Evolutionary conservation across 2,888 invertebrate genomes (phyloP).

Genomic region (Thera obeliscata): DNA sequence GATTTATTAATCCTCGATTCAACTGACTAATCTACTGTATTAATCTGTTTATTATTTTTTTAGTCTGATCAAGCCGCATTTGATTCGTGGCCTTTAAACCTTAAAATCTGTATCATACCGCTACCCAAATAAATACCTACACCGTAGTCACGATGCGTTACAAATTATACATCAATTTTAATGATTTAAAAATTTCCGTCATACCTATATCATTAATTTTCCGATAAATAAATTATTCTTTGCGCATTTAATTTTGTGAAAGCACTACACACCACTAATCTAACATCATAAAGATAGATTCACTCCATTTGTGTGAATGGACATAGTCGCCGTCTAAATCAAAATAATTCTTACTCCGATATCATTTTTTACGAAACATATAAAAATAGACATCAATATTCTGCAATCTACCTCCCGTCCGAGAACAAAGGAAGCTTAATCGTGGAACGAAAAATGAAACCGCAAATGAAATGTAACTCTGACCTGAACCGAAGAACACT

Average conservation of each 20-base stretch:
- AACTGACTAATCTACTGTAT: not conserved
- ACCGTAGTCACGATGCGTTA: not conserved
- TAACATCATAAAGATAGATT: not conserved
- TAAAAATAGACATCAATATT: conserved; percentile 18
- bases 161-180: not conserved
- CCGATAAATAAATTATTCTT: conserved; percentile 11
- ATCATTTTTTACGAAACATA: conserved; percentile 8
- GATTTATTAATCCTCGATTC: conserved; percentile 1
- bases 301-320: conserved; percentile 12
- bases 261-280: not conserved
- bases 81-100: not conserved
- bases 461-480: not conserved
- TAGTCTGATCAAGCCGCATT: conserved; percentile 6
- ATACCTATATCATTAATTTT: not conserved
- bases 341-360: not conserved
- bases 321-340: conserved; percentile 2
- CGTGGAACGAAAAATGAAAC: not conserved
- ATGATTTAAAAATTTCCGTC: not conserved
- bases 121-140: not conserved
- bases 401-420: not conserved
- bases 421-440: not conserved
- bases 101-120: not conserved
- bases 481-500: no score
- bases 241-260: conserved; percentile 7
- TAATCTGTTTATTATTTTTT: not conserved